These are phyloP conservation scores for Macropis europaea DNA, from an alignment of 2,888 invertebrate genomes.

Conservation along the genomic window DNA sequence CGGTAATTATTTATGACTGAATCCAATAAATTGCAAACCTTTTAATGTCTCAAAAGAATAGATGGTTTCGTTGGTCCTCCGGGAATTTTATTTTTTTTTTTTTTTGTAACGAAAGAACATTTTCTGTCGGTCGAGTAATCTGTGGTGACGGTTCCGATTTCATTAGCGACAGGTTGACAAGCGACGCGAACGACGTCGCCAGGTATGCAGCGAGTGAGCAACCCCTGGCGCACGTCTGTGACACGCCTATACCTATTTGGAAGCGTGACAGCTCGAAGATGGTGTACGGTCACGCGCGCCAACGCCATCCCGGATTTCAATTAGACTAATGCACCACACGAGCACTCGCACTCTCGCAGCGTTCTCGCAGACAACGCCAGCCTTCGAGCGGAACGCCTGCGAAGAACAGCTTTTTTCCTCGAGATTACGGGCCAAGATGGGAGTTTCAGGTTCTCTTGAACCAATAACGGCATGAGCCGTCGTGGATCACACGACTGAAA, in stretches of 20 bases:
- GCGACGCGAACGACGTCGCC: not conserved
- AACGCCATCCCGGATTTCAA: conserved; percentile 67
- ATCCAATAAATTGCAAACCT: too few relatives aligned
- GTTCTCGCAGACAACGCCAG: not conserved
- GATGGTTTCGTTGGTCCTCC: too few relatives aligned
- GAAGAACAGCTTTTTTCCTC: not conserved
- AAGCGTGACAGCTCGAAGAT: conserved; percentile 61
- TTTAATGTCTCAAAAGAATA: too few relatives aligned
- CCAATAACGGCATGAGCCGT: too few relatives aligned
- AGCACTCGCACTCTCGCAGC: conserved; percentile 10
- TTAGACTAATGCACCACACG: conserved; percentile 66
- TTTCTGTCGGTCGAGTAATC: too few relatives aligned
- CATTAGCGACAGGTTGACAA: conserved; percentile 15
- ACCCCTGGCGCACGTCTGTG: conserved; percentile 10
- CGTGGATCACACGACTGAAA: too few relatives aligned
- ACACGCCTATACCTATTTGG: conserved; percentile 38
- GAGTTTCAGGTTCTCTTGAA: too few relatives aligned
- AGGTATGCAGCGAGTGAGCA: conserved; percentile 23
- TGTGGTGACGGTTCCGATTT: conserved; percentile 10
- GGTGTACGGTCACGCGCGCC: conserved; percentile 58
- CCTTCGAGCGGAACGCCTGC: not conserved
- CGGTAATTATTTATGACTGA: too few relatives aligned
- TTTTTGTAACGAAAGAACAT: too few relatives aligned
- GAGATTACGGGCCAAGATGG: not conserved
- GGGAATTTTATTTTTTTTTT: not conserved